Conservation (phyloP, 2,888 invertebrate genomes). For the Acrobasis consociella region DNA sequence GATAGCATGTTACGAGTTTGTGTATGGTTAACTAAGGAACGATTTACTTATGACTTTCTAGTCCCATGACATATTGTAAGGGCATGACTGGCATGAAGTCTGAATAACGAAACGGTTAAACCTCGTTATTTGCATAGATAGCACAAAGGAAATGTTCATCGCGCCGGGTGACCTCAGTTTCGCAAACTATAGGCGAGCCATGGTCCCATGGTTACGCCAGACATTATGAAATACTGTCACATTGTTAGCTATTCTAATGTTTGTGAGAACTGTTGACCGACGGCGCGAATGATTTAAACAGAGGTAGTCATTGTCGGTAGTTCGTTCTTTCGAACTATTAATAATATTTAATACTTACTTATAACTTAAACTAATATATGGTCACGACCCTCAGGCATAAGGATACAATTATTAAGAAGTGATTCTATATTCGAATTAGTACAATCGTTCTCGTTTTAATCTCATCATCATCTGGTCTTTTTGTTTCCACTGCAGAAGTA, state of each 20-base stretch:
- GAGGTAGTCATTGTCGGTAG: background rate
- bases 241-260: slow-evolving; percentile 43
- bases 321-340: background rate
- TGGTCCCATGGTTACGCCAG: slow-evolving; percentile 50
- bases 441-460: too few species aligned
- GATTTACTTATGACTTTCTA: too few species aligned
- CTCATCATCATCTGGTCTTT: too few species aligned
- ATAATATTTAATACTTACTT: too few species aligned
- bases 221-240: slow-evolving; percentile 54
- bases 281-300: background rate
- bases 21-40: too few species aligned
- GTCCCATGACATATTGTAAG: too few species aligned
- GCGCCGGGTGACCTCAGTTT: slow-evolving; percentile 57
- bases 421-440: too few species aligned
- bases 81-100: background rate
- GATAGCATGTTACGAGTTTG: too few species aligned
- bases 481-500: too few species aligned
- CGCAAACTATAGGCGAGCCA: slow-evolving; percentile 53
- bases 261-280: slow-evolving; percentile 35
- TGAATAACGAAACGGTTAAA: slow-evolving; percentile 7
- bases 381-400: too few species aligned
- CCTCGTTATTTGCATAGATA: slow-evolving; percentile 47
- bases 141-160: slow-evolving; percentile 54
- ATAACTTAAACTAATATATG: too few species aligned
- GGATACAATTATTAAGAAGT: too few species aligned